phyloP scores from a whole-genome alignment of 1,140 invertebrate genomes.

The Ceratina australensis region DNA sequence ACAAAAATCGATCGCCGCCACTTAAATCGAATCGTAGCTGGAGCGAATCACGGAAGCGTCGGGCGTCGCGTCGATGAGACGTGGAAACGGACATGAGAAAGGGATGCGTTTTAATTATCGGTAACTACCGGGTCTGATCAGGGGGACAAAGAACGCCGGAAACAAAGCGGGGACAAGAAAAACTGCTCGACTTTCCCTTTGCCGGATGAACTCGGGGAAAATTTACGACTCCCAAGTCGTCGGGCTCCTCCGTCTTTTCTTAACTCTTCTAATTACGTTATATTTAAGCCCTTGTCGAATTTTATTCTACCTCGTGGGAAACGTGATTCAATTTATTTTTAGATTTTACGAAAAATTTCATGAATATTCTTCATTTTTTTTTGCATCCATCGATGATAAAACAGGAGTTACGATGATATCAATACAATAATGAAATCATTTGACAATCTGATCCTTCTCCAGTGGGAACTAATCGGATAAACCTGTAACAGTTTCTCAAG shows the following conservation, averaged over 20 bases:
- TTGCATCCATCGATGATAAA: no score
- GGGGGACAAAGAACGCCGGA: conserved; percentile 6
- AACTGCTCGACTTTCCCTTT: conserved; percentile 8
- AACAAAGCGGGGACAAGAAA: conserved; percentile 22
- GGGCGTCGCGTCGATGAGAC: background rate
- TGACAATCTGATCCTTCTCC: no score
- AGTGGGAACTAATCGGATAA: conserved; percentile 7
- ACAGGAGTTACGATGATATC: no score
- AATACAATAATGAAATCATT: no score
- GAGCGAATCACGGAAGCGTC: conserved; percentile 4
- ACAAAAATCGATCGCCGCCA: conserved; percentile 31
- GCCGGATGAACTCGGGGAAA: background rate
- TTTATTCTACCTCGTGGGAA: no score
- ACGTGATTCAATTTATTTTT: no score
- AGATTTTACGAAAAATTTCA: no score
- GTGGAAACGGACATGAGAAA: background rate
- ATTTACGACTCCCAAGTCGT: conserved; percentile 1
- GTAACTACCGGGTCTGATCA: conserved; percentile 40
- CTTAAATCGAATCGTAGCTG: conserved; percentile 33
- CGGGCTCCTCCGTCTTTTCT: background rate
- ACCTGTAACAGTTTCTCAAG: conserved; percentile 1
- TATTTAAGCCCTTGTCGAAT: no score
- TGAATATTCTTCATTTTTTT: no score
- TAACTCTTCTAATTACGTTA: no score
- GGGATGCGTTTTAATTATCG: conserved; percentile 58